A percentile compares a stretch with the other conserved stretches of the same genome.
Evolutionary conservation across 1,140 invertebrate species (phyloP).

Genomic region (Dinoponera quadriceps): DNA sequence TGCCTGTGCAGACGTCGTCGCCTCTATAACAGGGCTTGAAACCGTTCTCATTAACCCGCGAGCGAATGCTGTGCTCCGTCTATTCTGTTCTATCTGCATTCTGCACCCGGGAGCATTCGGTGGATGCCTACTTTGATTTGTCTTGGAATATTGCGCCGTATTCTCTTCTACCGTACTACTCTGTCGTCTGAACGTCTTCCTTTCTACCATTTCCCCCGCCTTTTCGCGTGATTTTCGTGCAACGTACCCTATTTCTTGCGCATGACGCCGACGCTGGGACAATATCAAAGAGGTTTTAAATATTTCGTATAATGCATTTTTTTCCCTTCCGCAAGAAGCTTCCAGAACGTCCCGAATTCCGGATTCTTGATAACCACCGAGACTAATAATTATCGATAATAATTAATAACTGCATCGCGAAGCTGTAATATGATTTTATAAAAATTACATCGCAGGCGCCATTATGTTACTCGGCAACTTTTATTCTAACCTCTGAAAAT

Average conservation of each 20-base stretch:
- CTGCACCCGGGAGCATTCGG: constrained; percentile 79
- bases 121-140: constrained; percentile 82
- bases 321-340: too few relatives aligned
- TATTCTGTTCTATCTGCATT: constrained; percentile 81
- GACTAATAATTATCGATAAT: too few relatives aligned
- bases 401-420: too few relatives aligned
- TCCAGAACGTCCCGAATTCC: too few relatives aligned
- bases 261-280: too few relatives aligned
- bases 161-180: constrained; percentile 35
- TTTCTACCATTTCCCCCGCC: neutral
- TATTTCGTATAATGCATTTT: too few relatives aligned
- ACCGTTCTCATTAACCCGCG: constrained; percentile 84
- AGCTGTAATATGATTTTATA: neutral
- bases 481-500: too few relatives aligned
- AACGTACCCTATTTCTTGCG: too few relatives aligned
- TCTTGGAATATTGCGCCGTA: constrained; percentile 72
- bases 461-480: too few relatives aligned
- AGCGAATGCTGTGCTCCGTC: constrained; percentile 78
- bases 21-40: constrained; percentile 80
- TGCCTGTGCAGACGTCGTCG: constrained; percentile 63
- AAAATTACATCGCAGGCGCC: neutral
- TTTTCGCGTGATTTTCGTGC: neutral
- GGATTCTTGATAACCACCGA: too few relatives aligned
- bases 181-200: constrained; percentile 42
- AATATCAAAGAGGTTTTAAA: too few relatives aligned